Percentiles rank a stretch among this genome's conserved stretches.
Evolutionary conservation across 2,113 vertebrate species (phyloP).

Genomic region (Syngnathus typhle): DNA sequence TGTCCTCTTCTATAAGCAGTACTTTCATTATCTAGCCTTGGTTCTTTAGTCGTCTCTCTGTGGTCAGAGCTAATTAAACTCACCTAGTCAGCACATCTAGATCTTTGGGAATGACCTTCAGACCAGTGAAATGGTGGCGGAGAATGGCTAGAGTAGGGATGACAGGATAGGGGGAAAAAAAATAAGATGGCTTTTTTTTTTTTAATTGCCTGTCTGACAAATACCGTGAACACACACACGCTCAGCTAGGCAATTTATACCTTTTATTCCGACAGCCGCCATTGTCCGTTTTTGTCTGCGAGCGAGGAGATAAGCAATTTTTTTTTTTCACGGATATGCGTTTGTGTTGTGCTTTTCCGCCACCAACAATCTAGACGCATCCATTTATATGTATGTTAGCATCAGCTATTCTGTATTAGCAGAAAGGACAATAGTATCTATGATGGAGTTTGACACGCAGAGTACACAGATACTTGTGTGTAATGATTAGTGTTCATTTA

Average conservation of each 20-base stretch:
- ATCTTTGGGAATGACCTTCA: constrained; percentile 32
- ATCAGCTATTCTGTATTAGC: too few species aligned
- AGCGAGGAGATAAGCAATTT: constrained; percentile 32
- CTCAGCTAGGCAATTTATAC: not conserved
- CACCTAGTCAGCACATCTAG: constrained; percentile 31
- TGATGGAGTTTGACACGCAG: too few species aligned
- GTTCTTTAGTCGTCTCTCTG: constrained; percentile 7
- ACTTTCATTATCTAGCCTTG: not conserved
- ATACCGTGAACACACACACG: not conserved
- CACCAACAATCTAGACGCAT: not conserved
- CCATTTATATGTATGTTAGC: not conserved
- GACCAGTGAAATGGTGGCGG: constrained; percentile 10
- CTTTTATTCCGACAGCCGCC: constrained; percentile 38
- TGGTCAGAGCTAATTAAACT: constrained; percentile 42
- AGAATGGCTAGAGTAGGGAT: constrained; percentile 7
- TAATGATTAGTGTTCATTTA: not conserved
- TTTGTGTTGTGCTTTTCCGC: constrained; percentile 24
- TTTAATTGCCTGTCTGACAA: not conserved
- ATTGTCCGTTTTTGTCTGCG: constrained; percentile 15
- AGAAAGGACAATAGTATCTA: too few species aligned
- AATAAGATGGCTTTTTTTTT: constrained; percentile 1
- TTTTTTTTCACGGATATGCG: constrained; percentile 24
- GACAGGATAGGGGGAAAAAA: constrained; percentile 10
- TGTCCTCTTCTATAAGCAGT: constrained; percentile 2
- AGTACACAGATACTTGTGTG: too few species aligned